These are phyloP conservation scores for Mohoua ochrocephala DNA, from an alignment of 2,113 vertebrate genomes.

Conservation along the genomic window DNA sequence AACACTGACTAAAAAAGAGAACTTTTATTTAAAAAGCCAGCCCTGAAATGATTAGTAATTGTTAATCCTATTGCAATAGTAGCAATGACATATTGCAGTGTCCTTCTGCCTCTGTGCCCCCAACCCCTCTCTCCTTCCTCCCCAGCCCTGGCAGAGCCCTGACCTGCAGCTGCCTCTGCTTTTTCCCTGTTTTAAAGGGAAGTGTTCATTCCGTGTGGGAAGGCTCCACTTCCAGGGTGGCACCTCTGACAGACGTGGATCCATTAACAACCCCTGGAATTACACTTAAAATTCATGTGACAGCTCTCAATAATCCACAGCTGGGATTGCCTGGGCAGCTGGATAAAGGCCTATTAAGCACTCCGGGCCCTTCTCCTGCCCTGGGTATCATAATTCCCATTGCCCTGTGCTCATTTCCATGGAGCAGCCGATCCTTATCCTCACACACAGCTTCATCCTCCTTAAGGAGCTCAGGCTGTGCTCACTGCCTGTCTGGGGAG, in stretches of 20 bases:
- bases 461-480: background rate
- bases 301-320: background rate
- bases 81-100: background rate
- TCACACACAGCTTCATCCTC: background rate
- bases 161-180: background rate
- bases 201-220: background rate
- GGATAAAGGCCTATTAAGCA: background rate
- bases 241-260: background rate
- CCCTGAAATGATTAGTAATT: background rate
- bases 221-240: background rate
- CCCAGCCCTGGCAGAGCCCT: fast-evolving
- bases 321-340: background rate
- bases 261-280: background rate
- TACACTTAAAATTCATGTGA: background rate
- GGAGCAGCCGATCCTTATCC: background rate
- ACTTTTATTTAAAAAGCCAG: background rate
- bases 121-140: background rate
- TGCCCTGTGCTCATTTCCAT: background rate
- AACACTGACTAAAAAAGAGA: background rate
- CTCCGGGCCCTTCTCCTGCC: background rate
- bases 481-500: background rate
- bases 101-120: background rate
- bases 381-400: background rate
- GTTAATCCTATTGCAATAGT: fast-evolving
- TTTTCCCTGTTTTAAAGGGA: background rate